phyloP scores from a whole-genome alignment of 1,140 invertebrate genomes.

The Zaprionus gabonicus region DNA sequence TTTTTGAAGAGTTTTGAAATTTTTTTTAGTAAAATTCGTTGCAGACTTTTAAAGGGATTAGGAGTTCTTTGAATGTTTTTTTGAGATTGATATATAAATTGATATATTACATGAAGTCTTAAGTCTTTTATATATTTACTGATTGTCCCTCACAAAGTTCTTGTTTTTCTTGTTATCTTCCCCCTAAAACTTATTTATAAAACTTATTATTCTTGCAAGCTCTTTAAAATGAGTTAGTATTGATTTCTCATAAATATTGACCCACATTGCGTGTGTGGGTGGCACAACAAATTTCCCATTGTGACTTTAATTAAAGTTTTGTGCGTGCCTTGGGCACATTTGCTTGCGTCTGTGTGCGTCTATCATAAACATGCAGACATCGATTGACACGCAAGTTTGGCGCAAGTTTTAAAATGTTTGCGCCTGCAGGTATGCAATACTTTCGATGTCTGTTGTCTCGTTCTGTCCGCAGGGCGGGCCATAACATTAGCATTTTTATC shows the following conservation, averaged over 20 bases:
- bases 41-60: background rate
- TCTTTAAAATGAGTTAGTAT: constrained; percentile 43
- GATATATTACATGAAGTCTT: too few species aligned
- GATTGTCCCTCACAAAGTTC: too few species aligned
- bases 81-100: too few species aligned
- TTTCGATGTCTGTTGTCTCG: background rate
- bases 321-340: constrained; percentile 61
- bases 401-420: constrained; percentile 28
- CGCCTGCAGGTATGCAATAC: constrained; percentile 35
- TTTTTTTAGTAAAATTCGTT: background rate
- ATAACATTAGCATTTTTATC: constrained; percentile 57
- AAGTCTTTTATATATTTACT: too few species aligned
- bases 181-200: too few species aligned
- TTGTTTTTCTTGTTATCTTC: too few species aligned
- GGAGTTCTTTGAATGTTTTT: too few species aligned
- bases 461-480: constrained; percentile 44
- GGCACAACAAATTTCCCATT: constrained; percentile 59
- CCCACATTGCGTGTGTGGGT: constrained; percentile 56
- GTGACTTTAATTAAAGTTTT: constrained; percentile 74
- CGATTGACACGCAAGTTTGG: constrained; percentile 45
- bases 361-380: constrained; percentile 67
- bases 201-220: constrained; percentile 46
- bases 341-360: constrained; percentile 7
- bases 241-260: constrained; percentile 62
- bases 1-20: background rate